A percentile compares a stretch with the other conserved stretches of the same genome.
Conservation (phyloP, 2,113 vertebrate genomes). For the Rhinolophus sinicus region DNA sequence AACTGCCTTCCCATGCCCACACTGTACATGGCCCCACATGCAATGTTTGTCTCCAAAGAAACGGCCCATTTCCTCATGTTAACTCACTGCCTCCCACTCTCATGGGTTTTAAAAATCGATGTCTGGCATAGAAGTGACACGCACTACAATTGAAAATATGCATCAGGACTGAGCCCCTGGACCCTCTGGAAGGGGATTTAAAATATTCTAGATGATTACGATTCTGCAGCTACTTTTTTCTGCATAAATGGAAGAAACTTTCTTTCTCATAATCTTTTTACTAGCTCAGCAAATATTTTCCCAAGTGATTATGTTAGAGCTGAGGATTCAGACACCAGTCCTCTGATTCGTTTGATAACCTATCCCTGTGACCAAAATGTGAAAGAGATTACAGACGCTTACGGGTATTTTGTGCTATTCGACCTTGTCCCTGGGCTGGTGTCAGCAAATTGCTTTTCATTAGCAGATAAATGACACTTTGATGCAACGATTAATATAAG, state of each 20-base stretch:
- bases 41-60: neutral
- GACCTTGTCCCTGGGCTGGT: neutral
- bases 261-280: neutral
- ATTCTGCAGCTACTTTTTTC: neutral
- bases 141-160: neutral
- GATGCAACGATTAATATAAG: slow-evolving; percentile 62
- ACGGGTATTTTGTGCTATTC: slow-evolving; percentile 4
- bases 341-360: slow-evolving; percentile 28
- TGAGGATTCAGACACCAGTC: slow-evolving; percentile 55
- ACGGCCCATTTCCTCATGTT: neutral
- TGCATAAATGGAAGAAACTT: neutral
- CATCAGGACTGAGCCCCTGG: neutral
- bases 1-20: neutral
- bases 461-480: slow-evolving; percentile 68
- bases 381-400: slow-evolving; percentile 55
- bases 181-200: neutral
- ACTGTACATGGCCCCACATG: neutral
- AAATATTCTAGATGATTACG: neutral
- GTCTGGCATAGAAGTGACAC: too few species aligned
- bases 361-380: neutral
- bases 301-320: slow-evolving; percentile 50
- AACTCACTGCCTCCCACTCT: neutral
- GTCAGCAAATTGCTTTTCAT: slow-evolving; percentile 78
- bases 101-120: neutral
- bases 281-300: slow-evolving; percentile 62